A percentile compares a stretch with the other conserved stretches of the same genome.
Conservation (phyloP, 2,888 invertebrate genomes). For the Drosophila fungiperda region DNA sequence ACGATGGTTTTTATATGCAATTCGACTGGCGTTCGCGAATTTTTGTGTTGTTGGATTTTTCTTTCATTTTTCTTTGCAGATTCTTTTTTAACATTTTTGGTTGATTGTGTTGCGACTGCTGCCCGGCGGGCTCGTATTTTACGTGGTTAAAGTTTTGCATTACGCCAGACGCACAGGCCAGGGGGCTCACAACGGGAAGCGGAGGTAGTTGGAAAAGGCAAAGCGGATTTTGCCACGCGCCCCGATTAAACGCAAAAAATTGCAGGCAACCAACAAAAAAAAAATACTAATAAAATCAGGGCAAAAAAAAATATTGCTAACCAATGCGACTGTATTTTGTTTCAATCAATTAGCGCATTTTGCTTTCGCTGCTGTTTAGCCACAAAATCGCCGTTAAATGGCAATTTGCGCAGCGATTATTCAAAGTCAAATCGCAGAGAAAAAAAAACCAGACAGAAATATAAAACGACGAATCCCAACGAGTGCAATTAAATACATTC, state of each 20-base stretch:
- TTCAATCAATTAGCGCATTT: constrained; percentile 65
- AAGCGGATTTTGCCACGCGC: constrained; percentile 51
- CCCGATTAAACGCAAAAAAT: constrained; percentile 54
- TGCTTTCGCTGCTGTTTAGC: constrained; percentile 29
- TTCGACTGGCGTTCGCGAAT: constrained; percentile 35
- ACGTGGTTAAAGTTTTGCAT: constrained; percentile 68
- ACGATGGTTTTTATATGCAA: constrained; percentile 46
- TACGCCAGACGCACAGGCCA: constrained; percentile 49
- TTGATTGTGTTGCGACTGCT: constrained; percentile 31
- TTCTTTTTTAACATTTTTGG: constrained; percentile 23
- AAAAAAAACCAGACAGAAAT: constrained; percentile 12
- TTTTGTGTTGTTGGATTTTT: constrained; percentile 15
- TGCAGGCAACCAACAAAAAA: constrained; percentile 18
- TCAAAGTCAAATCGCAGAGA: constrained; percentile 46
- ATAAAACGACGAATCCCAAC: constrained; percentile 13
- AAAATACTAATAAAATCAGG: constrained; percentile 1
- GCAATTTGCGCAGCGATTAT: constrained; percentile 75
- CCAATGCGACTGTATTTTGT: constrained; percentile 57
- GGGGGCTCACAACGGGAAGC: constrained; percentile 5
- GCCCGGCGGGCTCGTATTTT: constrained; percentile 63
- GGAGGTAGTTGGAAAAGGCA: constrained; percentile 19
- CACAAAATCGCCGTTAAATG: constrained; percentile 69
- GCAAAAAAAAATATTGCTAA: constrained; percentile 33
- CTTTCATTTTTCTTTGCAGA: constrained; percentile 5
- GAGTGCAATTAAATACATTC: constrained; percentile 56